phyloP scores from a whole-genome alignment of 2,797 vertebrate genomes.

The Pristis pectinata region DNA sequence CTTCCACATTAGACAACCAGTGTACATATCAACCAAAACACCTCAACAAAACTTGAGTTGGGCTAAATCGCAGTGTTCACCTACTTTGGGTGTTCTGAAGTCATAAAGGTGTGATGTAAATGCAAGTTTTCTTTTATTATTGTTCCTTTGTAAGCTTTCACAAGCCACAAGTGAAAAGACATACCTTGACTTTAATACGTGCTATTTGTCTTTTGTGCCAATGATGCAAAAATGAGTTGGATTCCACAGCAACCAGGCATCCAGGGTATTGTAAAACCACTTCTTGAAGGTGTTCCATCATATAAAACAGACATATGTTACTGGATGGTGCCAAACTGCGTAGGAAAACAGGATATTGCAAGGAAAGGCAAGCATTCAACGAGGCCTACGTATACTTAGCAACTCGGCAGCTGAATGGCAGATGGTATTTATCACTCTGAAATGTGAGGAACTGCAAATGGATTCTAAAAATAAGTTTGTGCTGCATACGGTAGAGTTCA shows the following conservation, averaged over 20 bases:
- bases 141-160: background rate
- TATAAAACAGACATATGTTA: background rate
- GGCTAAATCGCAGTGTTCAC: background rate
- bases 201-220: background rate
- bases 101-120: background rate
- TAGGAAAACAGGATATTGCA: constrained; percentile 1
- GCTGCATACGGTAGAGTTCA: background rate
- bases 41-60: background rate
- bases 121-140: background rate
- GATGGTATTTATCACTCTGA: constrained; percentile 26
- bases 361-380: background rate
- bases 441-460: background rate
- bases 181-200: background rate
- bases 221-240: background rate
- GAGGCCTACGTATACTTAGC: background rate
- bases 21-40: too few relatives aligned
- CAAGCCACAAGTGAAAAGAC: background rate
- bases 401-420: constrained; percentile 18
- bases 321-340: background rate
- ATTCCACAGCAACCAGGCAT: background rate
- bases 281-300: background rate
- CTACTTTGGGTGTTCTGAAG: background rate
- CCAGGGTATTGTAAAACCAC: background rate
- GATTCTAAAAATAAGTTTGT: background rate
- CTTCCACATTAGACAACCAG: too few relatives aligned